Evolutionary conservation across 2,797 vertebrate species (phyloP), one percentile per base, ranked within the genome.

Genomic region (Malacoraja senta): DNA sequence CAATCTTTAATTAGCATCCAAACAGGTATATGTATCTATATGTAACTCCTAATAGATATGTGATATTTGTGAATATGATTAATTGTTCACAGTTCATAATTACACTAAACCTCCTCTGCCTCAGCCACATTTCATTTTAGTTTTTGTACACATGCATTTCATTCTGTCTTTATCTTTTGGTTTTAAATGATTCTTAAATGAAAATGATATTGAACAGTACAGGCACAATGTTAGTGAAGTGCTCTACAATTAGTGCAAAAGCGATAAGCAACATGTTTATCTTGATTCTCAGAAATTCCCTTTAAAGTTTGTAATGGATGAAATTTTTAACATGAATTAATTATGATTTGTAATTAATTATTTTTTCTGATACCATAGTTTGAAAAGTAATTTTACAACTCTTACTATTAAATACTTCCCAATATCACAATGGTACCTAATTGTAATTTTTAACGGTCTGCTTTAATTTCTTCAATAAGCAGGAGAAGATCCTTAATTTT

Each of bases 141-240:
- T 15, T 35, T 17, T 88, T 68, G n/a, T 88, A 32, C 15, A 8
- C 63, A 84, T 61, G 10, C 26, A 68, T 68, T 88, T 32, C 8
- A 68, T 68, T 35, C n/a, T 53, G 35, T 44, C 68, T 65, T 91
- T 91, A 91, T 91, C 68, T 91, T 74, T 53, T 21, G 13, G 35
- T 12, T 91, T 91, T 74, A 91, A 91, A 91, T 91, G 21, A 91
- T 91, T 53, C 90, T 91, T 74, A 72, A 91, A 74, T 29, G 24
- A 68, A 91, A 74, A 74, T 91, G 9, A 12, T 74, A 72, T 91
- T 91, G 35, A 74, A 26, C 35, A 91, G 38, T 74, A 44, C 21
- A 74, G 32, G 29, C 90, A 29, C 90, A 91, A 71, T 53, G 90
- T 26, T 21, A 91, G 74, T 38, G 90, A 74, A 91, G 35, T 91